Evolutionary conservation across 1,140 invertebrate genomes (phyloP).

Genomic region (Lasaia peninsularis): DNA sequence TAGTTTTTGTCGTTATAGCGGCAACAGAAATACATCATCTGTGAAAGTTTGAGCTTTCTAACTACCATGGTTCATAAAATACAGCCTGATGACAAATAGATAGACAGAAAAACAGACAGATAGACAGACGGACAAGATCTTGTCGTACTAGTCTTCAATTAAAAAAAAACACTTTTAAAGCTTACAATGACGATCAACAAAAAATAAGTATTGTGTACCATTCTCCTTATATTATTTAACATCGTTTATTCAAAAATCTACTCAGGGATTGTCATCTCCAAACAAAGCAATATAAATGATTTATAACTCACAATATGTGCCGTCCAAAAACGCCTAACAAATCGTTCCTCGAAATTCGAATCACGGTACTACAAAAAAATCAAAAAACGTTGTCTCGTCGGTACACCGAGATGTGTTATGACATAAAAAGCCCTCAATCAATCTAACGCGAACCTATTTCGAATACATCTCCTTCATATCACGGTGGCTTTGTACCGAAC

Average conservation of each 20-base stretch:
- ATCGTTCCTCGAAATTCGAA: conserved; percentile 26
- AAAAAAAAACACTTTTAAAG: too few species aligned
- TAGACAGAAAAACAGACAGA: too few species aligned
- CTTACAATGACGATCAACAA: too few species aligned
- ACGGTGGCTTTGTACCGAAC: conserved; percentile 36
- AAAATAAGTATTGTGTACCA: too few species aligned
- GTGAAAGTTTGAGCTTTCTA: too few species aligned
- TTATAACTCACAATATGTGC: conserved; percentile 1
- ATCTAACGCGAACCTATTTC: conserved; percentile 53
- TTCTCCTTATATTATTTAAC: background rate
- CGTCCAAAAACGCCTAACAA: conserved; percentile 14
- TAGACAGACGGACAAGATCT: too few species aligned
- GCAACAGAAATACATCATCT: too few species aligned
- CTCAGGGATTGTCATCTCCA: background rate
- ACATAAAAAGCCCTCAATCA: conserved; percentile 58
- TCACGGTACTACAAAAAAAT: conserved; percentile 37
- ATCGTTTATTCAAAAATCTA: background rate
- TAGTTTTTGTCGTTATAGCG: too few species aligned
- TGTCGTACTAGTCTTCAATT: too few species aligned
- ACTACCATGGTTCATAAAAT: too few species aligned
- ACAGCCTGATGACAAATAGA: too few species aligned
- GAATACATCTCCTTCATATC: conserved; percentile 51
- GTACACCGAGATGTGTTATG: conserved; percentile 35
- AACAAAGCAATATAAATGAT: conserved; percentile 9
- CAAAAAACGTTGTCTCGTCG: conserved; percentile 37